Evolutionary conservation across 1,140 invertebrate species (phyloP), one percentile per base, ranked within the genome.

Genomic region (Popillia japonica): DNA sequence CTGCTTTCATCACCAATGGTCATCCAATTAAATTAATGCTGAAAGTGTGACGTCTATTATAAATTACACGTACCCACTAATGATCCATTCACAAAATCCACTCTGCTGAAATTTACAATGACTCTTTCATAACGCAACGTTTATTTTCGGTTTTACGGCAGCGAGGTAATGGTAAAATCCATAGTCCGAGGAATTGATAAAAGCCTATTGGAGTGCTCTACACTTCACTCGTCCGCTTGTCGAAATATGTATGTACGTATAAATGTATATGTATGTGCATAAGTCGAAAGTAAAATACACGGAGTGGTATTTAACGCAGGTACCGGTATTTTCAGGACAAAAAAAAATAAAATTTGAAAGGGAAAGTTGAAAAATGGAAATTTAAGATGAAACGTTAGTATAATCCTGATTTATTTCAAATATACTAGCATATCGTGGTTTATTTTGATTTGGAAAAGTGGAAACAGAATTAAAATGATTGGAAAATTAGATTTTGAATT

Each of bases 11-110:
- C 44, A 7, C 44, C 10, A 48, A 3, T 17, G 44, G 10, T 48
- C 10, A 7, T 48, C n/a, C 44, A 48, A 17, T 48, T 48, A 48
- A 48, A 48, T 48, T 48, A 48, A 48, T 48, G 44, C n/a, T 17
- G n/a, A 48, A 48, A 48, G 44, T 48, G 44, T 48, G 44, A 48
- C 44, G 44, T 48, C n/a, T 48, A 48, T 48, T 48, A 48, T 48
- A 17, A 48, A 48, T 48, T 48, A 17, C 44, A 14, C 44, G 44
- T 17, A 48, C n/a, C 44, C 44, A 48, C 44, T 48, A 48, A 48
- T 48, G 44, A 48, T 48, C 44, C 44, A 48, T 48, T 48, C 44
- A 48, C 2, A 48, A 48, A 48, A 48, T 48, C n/a, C 44, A 17
- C 44, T 14, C 44, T 17, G n/a, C 44, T 17, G n/a, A 48, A 48